phyloP scores from a whole-genome alignment of 2,113 vertebrate species.

The Numida meleagris region DNA sequence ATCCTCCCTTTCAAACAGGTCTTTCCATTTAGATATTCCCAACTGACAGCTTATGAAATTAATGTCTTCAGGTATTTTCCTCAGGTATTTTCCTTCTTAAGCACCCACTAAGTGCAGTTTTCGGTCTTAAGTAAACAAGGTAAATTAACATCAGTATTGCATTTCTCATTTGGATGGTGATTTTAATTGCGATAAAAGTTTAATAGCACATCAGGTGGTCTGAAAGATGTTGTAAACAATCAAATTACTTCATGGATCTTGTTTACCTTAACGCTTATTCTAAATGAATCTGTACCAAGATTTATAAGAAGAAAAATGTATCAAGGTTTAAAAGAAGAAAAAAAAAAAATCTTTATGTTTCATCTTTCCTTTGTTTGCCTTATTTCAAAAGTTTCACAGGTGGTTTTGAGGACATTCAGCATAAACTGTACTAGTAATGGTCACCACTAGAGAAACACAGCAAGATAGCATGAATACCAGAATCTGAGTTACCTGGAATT shows the following conservation, averaged over 20 bases:
- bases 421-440: not conserved
- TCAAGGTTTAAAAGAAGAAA: too few species aligned
- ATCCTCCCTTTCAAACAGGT: not conserved
- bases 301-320: not conserved
- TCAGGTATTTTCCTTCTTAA: not conserved
- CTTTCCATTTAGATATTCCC: not conserved
- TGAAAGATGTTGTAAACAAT: conserved; percentile 1
- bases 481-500: not conserved
- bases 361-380: not conserved
- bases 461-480: not conserved
- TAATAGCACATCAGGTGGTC: not conserved
- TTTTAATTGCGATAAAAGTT: not conserved
- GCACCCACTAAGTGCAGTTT: not conserved
- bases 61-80: not conserved
- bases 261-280: not conserved
- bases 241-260: not conserved
- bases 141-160: not conserved
- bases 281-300: not conserved
- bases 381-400: not conserved
- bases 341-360: not conserved
- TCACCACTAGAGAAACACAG: not conserved
- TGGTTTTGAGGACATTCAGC: not conserved
- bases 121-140: not conserved
- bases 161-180: not conserved
- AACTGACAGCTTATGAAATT: not conserved